Evolutionary conservation across 2,797 vertebrate genomes (phyloP), one percentile per base, ranked within the genome.

Genomic region (Lacerta bilineata): DNA sequence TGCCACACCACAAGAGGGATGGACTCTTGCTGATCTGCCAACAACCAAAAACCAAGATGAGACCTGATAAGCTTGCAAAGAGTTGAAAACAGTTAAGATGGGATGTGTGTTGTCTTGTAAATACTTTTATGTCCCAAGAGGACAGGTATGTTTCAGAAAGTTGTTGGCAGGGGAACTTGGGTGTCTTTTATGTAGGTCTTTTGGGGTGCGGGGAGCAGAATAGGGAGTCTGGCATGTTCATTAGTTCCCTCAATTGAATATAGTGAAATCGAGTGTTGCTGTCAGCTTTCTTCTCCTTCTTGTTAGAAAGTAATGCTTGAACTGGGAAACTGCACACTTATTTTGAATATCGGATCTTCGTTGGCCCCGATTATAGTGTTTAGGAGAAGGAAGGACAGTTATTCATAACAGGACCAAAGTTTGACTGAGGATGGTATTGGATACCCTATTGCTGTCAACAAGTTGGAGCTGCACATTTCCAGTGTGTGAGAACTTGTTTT

Each of bases 401-500:
- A 27, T 82, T 64, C 18, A 46, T 36, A 72, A 74, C 3, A 64
- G 25, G 33, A 80, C 13, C 5, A 59, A 80, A 43, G 25, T 55
- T 75, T 43, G 71, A 11, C 43, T 43, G 13, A 72, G 8, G 79
- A n/a, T 18, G 20, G 4, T n/a, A 9, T 46, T 69, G 36, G 5
- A 25, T 39, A 64, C 8, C 25, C 27, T 10, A 9, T 20, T 20
- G 46, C 27, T 2, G 20, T 10, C 33, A 68, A 3, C 25, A 75
- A 20, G 9, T 18, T 46, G 11, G 59, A 39, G 46, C 41, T 68
- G 25, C 4, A 64, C 15, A 29, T 87, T 80, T n/a, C n/a, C 36
- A 66, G 3, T n/a, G 5, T 33, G 61, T 64, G 43, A 64, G 55
- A 82, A 46, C 6, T 27, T 39, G 5, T 83, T 94, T 83, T 94